phyloP scores from a whole-genome alignment of 2,113 vertebrate genomes.

The Ceratotherium simum region DNA sequence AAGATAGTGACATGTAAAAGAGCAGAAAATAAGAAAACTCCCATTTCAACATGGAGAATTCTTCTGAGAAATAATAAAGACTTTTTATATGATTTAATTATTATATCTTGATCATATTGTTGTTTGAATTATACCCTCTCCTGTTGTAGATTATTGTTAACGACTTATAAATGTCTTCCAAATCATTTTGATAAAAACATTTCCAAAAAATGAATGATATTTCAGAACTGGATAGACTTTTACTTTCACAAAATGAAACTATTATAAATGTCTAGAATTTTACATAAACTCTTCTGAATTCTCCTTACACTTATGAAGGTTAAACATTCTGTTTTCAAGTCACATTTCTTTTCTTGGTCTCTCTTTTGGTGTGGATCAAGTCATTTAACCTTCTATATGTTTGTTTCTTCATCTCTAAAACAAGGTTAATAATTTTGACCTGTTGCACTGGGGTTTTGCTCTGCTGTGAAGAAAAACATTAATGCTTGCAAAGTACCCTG shows the following conservation, averaged over 20 bases:
- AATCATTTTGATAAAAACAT: not conserved
- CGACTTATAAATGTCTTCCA: not conserved
- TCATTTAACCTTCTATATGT: conserved; percentile 20
- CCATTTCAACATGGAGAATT: not conserved
- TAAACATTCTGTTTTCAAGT: not conserved
- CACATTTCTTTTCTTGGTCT: not conserved
- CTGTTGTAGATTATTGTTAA: not conserved
- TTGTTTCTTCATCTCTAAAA: conserved; percentile 53
- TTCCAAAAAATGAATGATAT: not conserved
- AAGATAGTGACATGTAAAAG: not conserved
- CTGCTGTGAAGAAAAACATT: conserved; percentile 31
- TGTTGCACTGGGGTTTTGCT: conserved; percentile 24
- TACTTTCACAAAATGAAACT: not conserved
- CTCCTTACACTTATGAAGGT: not conserved
- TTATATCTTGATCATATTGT: not conserved
- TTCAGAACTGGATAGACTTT: not conserved
- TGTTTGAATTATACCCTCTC: not conserved
- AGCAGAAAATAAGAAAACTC: not conserved
- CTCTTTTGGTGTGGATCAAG: not conserved
- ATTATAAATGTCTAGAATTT: conserved; percentile 1
- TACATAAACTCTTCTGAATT: not conserved
- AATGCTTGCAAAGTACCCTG: not conserved
- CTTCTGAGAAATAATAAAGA: not conserved
- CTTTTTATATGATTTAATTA: not conserved
- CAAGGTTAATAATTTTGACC: conserved; percentile 47